Percentiles rank a stretch among this genome's conserved stretches.
Evolutionary conservation across 2,797 vertebrate genomes (phyloP).

Genomic region (Clamator glandarius): DNA sequence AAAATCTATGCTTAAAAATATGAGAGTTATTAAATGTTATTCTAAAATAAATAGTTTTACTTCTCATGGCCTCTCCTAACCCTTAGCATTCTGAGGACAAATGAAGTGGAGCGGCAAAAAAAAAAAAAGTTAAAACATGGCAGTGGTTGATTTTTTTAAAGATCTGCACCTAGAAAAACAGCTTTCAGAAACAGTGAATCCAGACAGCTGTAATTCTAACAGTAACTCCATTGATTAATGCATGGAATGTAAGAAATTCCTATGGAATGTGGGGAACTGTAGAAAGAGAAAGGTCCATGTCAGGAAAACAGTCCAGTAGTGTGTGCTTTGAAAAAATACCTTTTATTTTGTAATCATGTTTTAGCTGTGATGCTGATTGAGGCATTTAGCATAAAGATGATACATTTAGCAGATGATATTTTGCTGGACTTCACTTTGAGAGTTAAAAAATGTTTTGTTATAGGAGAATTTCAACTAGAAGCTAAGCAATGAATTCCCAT

Average conservation of each 20-base stretch:
- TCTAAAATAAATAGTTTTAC: background rate
- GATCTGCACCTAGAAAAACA: constrained; percentile 32
- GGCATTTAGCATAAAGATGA: background rate
- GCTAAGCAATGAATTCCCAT: background rate
- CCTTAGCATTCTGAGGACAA: background rate
- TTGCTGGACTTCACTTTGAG: background rate
- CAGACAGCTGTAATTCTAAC: constrained; percentile 35
- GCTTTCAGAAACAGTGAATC: constrained; percentile 1
- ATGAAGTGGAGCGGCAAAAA: background rate
- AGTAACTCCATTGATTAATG: constrained; percentile 73
- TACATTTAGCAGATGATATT: background rate
- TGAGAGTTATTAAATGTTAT: background rate
- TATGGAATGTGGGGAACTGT: constrained; percentile 66
- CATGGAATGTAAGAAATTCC: constrained; percentile 62
- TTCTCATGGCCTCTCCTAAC: background rate
- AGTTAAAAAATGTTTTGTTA: background rate
- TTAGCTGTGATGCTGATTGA: background rate
- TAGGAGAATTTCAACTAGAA: no score
- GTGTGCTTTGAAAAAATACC: background rate
- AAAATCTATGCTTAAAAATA: background rate
- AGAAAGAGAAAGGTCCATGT: constrained; percentile 49
- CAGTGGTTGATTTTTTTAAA: background rate
- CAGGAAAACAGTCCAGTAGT: constrained; percentile 62
- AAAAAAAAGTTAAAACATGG: background rate
- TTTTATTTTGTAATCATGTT: background rate